Percentiles rank a stretch among this genome's conserved stretches.
These are phyloP conservation scores for Arctocebus calabarensis DNA, from an alignment of 2,797 vertebrate genomes.

Conservation along the genomic window DNA sequence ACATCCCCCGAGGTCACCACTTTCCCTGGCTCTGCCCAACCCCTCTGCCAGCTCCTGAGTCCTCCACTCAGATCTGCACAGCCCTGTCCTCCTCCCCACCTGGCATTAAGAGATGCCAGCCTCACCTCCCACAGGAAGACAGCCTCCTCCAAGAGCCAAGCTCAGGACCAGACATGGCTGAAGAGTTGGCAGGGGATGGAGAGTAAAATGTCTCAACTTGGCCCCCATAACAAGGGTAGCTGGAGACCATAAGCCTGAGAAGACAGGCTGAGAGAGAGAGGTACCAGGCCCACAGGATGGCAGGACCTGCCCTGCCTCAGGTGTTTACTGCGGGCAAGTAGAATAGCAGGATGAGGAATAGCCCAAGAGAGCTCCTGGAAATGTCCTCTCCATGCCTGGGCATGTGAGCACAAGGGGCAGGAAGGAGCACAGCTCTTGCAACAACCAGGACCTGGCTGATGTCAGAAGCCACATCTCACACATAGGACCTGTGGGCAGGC, in stretches of 20 bases:
- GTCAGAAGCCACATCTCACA: background rate
- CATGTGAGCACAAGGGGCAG: background rate
- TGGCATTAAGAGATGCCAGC: background rate
- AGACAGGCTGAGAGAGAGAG: background rate
- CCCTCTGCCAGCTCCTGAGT: background rate
- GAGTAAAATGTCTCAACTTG: background rate
- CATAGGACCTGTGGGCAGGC: background rate
- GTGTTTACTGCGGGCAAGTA: background rate
- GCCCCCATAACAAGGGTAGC: background rate
- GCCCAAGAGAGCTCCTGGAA: constrained; percentile 2
- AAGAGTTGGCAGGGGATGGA: background rate
- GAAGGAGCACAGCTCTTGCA: background rate
- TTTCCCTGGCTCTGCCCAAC: background rate
- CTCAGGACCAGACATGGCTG: background rate
- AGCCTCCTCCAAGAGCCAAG: background rate
- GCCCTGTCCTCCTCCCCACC: background rate
- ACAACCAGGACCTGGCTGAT: background rate
- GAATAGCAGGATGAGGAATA: background rate
- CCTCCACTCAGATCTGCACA: background rate
- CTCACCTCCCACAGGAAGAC: background rate
- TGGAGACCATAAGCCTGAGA: background rate
- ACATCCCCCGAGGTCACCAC: background rate
- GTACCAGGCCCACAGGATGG: background rate
- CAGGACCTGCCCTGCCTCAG: background rate
- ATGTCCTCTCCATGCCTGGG: background rate